Evolutionary conservation across 2,113 vertebrate species (phyloP), one percentile per base, ranked within the genome.

Genomic region (Delphinapterus leucas): DNA sequence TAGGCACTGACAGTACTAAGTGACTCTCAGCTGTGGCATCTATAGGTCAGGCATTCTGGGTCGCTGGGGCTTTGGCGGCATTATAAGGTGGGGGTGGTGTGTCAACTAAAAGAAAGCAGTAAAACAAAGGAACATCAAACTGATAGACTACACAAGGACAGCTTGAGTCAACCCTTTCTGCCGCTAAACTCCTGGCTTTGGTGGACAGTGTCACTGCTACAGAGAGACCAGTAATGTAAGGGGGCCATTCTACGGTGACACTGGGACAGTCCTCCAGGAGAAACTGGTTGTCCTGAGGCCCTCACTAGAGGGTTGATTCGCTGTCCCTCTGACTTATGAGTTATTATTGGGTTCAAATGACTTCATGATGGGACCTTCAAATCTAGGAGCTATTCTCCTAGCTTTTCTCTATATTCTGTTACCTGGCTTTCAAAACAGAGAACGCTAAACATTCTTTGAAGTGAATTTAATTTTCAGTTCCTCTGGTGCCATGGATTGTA

Each of bases 21-120:
- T 99, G 99, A 83, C 98, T 98, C 74, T 98, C 98, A 97, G 98
- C 98, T 93, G 98, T 97, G 82, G 99, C 92, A 95, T 99, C 99
- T 96, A 98, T 97, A 58, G 99, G 98, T 65, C 99, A 98, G 97
- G 99, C 99, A 26, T 99, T 99, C 94, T 99, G 99, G 71, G 97
- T 98, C 80, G 98, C 98, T 67, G 96, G 98, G 3, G 98, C 98
- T 97, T 99, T 99, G 98, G 99, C 99, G 98, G 98, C 98, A 90
- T 99, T 99, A 98, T 99, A 99, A 3, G 99, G 99, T 0, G 98
- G 99, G 23, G 99, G 99, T 41, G 99, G 99, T 67, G 99, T 99
- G 98, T 99, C 99, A 82, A 99, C 99, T 99, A 96, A 87, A 63
- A 61, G 83, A 28, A 60, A 95, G 63, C 74, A 90, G 87, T 73